Percentiles rank a stretch among this genome's conserved stretches.
phyloP scores from a whole-genome alignment of 2,888 invertebrate genomes.

The Zootermopsis nevadensis region DNA sequence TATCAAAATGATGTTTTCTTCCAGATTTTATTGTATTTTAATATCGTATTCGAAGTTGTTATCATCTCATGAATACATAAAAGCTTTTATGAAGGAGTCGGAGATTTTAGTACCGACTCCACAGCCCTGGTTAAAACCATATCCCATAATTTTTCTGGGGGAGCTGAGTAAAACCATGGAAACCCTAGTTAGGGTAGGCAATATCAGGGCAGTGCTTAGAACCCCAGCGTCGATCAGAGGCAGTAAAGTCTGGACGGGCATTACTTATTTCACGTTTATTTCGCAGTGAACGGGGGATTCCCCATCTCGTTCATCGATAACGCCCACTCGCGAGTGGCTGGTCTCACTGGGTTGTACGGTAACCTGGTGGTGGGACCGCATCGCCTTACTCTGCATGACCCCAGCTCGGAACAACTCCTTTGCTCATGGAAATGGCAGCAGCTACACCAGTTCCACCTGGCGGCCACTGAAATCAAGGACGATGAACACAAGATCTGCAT shows the following conservation, averaged over 20 bases:
- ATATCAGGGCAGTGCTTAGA: too few relatives aligned
- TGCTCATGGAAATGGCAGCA: slow-evolving; percentile 72
- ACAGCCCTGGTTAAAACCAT: too few relatives aligned
- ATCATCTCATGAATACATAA: too few relatives aligned
- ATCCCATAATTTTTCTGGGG: too few relatives aligned
- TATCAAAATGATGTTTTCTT: too few relatives aligned
- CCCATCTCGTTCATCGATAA: slow-evolving; percentile 73
- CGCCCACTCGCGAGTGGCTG: slow-evolving; percentile 71
- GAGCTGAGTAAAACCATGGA: too few relatives aligned
- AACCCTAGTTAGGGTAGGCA: too few relatives aligned
- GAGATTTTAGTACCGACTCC: too few relatives aligned
- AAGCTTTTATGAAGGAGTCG: too few relatives aligned
- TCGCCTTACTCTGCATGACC: slow-evolving; percentile 70
- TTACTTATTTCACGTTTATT: not conserved
- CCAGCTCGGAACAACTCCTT: slow-evolving; percentile 65
- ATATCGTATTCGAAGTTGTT: too few relatives aligned
- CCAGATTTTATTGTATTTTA: too few relatives aligned
- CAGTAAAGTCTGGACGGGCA: not conserved
- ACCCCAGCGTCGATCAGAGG: too few relatives aligned
- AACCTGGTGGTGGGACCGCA: slow-evolving; percentile 67
- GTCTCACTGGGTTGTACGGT: slow-evolving; percentile 70
- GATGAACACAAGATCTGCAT: slow-evolving; percentile 72
- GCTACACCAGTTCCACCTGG: slow-evolving; percentile 69
- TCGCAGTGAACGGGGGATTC: slow-evolving; percentile 64
- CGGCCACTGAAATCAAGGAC: slow-evolving; percentile 64